Evolutionary conservation across 2,113 vertebrate genomes (phyloP).

Genomic region (Trematocara stigmaticum): DNA sequence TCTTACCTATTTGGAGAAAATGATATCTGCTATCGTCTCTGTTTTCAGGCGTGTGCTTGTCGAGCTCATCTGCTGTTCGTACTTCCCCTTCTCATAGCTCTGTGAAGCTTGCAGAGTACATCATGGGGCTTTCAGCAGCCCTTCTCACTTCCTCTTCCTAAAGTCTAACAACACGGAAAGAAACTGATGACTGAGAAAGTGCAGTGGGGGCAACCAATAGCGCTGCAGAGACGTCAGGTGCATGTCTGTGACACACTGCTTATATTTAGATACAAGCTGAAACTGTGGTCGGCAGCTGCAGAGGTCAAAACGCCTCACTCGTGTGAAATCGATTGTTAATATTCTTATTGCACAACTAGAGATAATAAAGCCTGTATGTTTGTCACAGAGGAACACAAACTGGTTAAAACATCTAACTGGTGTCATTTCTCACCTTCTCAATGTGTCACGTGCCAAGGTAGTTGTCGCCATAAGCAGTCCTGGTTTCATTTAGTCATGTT

Average conservation of each 20-base stretch:
- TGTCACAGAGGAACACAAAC: neutral
- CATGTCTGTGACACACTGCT: neutral
- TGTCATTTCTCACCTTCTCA: neutral
- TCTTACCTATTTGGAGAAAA: constrained; percentile 27
- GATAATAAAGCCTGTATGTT: neutral
- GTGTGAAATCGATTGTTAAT: neutral
- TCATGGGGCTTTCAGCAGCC: neutral
- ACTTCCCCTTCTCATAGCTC: constrained; percentile 30
- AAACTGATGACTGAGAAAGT: neutral
- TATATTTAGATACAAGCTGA: neutral
- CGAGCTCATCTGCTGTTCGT: neutral
- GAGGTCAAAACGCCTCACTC: neutral
- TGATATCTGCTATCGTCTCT: neutral
- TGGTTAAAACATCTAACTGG: neutral
- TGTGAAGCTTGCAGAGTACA: neutral
- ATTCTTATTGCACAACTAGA: neutral
- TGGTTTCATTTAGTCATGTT: neutral
- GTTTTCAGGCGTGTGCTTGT: neutral
- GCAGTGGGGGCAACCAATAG: neutral
- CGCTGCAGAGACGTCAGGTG: neutral
- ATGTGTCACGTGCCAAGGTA: neutral
- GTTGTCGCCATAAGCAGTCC: neutral
- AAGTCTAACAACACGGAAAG: neutral
- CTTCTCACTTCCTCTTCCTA: constrained; percentile 54
- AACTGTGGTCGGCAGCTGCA: neutral